Base-by-base conservation (phyloP, 2,888 invertebrate genomes). In the Nematopogon swammerdamellus region DNA sequence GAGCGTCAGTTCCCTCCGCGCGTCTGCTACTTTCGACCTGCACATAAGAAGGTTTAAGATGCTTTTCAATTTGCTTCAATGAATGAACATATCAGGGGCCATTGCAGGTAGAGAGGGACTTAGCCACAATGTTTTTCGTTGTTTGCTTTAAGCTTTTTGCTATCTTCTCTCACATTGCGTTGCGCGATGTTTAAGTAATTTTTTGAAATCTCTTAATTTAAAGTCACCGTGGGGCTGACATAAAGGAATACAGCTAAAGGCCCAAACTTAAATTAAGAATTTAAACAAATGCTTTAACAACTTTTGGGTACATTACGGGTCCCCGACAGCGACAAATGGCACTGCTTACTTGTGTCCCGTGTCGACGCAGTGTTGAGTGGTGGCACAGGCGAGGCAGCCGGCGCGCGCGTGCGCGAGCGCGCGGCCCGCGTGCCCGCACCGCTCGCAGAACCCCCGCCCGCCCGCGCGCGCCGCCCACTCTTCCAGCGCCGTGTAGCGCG, bases 351-450 rank as follows among this genome's bases (percentile, higher is more conserved):
- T 87, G 63, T 84, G 85, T 47, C 81, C 72, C 17, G 69, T 70
- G 49, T 83, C 82, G 49, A 80, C 71, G 61, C 91, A 91, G 10
- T 87, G 86, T 1, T 67, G 72, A 45, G 69, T 60, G 0, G 85
- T 86, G 4, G 77, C 81, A 62, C 91, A 92, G 0, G 79, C 64
- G 0, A 65, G 67, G 57, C 91, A 91, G 0, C 91, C 91, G 56
- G 72, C 81, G 65, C 76, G 86, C 19, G 74, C 65, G 62, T 91
- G 91, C n/a, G n/a, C n/a, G n/a, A n/a, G n/a, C 42, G 72, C 64
- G 55, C 85, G 85, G 0, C 91, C 91, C 20, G 65, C 63, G 66
- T 91, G 91, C 0, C 90, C 90, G 65, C 91, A 91, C 46, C 84
- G 81, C 30, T 83, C 82, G 62, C 91, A 91, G 36, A 84, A 72